Evolutionary conservation across 2,888 invertebrate genomes (phyloP), one percentile per base, ranked within the genome.

Genomic region (Eristalis pertinax): DNA sequence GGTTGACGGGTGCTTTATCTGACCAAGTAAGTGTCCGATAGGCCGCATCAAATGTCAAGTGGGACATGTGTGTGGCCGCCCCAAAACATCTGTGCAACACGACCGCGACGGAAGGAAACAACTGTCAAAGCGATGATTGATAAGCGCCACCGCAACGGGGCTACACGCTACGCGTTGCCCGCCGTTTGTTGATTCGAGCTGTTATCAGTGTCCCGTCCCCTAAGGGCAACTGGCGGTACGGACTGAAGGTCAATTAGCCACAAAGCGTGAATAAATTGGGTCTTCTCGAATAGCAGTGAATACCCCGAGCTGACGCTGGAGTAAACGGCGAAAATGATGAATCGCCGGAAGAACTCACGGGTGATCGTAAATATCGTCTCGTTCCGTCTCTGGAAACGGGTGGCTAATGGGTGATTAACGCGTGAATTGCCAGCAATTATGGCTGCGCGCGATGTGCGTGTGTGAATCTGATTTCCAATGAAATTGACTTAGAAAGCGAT

Each of bases 321-420:
- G 26, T 26, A 26, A 26, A 26, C 26, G 26, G 7, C 19, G 19
- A 50, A 50, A 50, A 50, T 50, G 50, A 50, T 50, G 50, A 50
- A 50, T 50, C 8, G 2, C 5, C 43, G 43, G 43, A n/a, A n/a
- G n/a, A n/a, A 13, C 13, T 13, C 10, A 2, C 50, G 60, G 26
- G 7, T 26, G 26, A 60, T 60, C 60, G 15, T 60, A 60, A 60
- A 60, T 60, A 26, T 13, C n/a, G 60, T 60, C 24, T 60, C 60
- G 1, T 24, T 11, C 60, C 3, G 26, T 26, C 26, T 4, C 19
- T 50, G 24, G 15, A 26, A 2, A n/a, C 7, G 50, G 7, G 4
- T 4, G 60, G 15, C 60, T 60, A 60, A 60, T 60, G 60, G 60
- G 60, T 60, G 60, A 60, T 60, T 60, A 60, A 19, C 15, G 60